A percentile compares a stretch with the other conserved stretches of the same genome.
These are phyloP conservation scores for Ichneumoninae sp. DNA, from an alignment of 2,888 invertebrate species.

Conservation along the genomic window DNA sequence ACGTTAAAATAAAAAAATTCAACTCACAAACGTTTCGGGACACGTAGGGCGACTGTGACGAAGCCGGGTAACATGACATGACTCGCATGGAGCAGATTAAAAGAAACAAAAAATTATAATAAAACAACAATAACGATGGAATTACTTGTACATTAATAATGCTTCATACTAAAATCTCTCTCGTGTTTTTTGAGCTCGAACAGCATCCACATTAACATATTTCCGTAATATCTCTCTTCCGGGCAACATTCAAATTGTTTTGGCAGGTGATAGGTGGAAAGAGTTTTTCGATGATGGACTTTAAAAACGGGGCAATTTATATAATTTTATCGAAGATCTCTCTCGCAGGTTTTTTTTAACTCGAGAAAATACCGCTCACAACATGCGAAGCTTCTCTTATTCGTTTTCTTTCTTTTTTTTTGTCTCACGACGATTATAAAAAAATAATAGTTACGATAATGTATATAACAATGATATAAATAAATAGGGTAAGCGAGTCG, in stretches of 20 bases:
- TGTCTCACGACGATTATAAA: slow-evolving; percentile 28
- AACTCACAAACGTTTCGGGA: slow-evolving; percentile 36
- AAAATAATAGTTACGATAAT: slow-evolving; percentile 45
- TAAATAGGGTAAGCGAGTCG: slow-evolving; percentile 66
- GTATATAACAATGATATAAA: slow-evolving; percentile 60
- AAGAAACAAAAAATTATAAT: slow-evolving; percentile 76
- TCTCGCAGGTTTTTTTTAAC: background rate
- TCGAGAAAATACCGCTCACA: background rate
- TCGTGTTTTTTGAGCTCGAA: slow-evolving; percentile 41
- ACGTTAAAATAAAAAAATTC: slow-evolving; percentile 18
- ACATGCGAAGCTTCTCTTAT: slow-evolving; percentile 11
- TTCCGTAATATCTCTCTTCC: slow-evolving; percentile 26
- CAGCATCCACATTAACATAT: slow-evolving; percentile 23
- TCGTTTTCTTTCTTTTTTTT: slow-evolving; percentile 11
- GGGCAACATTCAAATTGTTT: slow-evolving; percentile 26
- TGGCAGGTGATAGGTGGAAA: slow-evolving; percentile 28
- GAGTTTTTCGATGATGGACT: background rate
- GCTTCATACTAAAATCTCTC: slow-evolving; percentile 57
- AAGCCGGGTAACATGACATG: slow-evolving; percentile 80
- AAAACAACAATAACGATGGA: slow-evolving; percentile 79
- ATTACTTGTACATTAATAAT: slow-evolving; percentile 60
- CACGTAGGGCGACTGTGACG: slow-evolving; percentile 66
- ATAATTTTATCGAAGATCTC: background rate
- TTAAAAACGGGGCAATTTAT: background rate
- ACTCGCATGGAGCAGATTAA: slow-evolving; percentile 77